Conservation (phyloP, 2,797 vertebrate species). For the Acanthiza pusilla region DNA sequence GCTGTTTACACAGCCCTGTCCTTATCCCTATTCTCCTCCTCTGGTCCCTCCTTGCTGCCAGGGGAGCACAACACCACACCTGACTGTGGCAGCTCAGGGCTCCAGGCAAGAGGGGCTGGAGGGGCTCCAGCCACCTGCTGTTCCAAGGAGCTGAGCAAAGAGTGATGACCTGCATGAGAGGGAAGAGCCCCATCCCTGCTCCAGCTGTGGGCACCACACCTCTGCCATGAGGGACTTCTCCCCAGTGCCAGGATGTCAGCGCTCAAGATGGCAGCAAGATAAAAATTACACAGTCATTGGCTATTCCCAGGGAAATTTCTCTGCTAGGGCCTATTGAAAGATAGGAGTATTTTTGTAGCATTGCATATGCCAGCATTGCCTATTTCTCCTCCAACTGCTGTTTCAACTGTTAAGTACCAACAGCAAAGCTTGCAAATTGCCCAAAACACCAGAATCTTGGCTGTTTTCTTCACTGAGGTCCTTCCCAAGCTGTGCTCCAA, state of each 20-base stretch:
- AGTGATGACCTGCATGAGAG: fast-evolving
- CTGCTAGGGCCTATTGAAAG: neutral
- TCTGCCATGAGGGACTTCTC: neutral
- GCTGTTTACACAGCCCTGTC: neutral
- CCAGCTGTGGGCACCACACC: neutral
- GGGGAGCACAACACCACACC: neutral
- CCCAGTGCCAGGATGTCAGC: neutral
- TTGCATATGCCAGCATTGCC: neutral
- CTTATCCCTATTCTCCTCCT: neutral
- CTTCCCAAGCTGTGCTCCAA: neutral
- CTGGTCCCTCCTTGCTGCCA: neutral
- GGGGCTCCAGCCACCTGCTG: neutral
- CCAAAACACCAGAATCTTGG: neutral
- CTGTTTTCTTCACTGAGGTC: neutral
- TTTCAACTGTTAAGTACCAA: neutral
- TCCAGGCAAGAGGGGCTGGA: neutral
- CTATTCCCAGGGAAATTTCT: neutral
- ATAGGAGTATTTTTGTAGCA: neutral
- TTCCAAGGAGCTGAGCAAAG: neutral
- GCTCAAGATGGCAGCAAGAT: neutral
- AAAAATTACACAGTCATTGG: neutral
- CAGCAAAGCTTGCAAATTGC: slow-evolving; percentile 5
- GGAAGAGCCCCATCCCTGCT: neutral
- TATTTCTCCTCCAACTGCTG: neutral
- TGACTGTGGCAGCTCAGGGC: neutral